These are phyloP conservation scores for Hiodon tergisus DNA, from an alignment of 2,113 vertebrate species.

Conservation along the genomic window DNA sequence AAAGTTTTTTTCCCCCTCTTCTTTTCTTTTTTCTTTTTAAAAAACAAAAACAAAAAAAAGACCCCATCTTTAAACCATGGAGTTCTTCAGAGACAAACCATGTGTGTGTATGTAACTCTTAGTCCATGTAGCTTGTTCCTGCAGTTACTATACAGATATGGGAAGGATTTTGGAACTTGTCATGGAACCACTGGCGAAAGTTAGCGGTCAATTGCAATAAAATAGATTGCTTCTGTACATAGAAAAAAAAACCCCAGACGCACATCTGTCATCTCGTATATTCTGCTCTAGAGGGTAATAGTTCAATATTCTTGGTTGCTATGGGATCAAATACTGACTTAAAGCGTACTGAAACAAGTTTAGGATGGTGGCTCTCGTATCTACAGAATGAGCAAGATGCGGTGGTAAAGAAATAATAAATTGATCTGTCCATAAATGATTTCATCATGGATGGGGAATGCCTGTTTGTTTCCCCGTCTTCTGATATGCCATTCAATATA, in stretches of 20 bases:
- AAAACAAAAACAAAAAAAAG: too few relatives aligned
- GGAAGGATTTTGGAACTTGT: slow-evolving; percentile 38
- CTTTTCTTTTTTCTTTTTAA: slow-evolving; percentile 8
- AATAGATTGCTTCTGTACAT: slow-evolving; percentile 23
- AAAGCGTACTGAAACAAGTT: slow-evolving; percentile 29
- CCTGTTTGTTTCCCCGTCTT: slow-evolving; percentile 10
- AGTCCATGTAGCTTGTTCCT: slow-evolving; percentile 55
- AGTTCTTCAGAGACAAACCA: slow-evolving; percentile 44
- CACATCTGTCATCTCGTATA: slow-evolving; percentile 35
- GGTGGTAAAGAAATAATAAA: neutral
- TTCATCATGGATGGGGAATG: slow-evolving; percentile 27
- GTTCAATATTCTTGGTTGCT: slow-evolving; percentile 30
- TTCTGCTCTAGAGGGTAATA: slow-evolving; percentile 27
- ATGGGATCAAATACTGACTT: slow-evolving; percentile 34
- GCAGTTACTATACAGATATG: slow-evolving; percentile 33
- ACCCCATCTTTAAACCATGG: slow-evolving; percentile 40
- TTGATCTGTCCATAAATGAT: slow-evolving; percentile 29
- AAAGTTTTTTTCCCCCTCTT: slow-evolving; percentile 31
- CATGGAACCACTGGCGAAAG: slow-evolving; percentile 38
- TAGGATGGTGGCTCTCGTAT: slow-evolving; percentile 29
- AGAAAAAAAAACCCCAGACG: neutral
- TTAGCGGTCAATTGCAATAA: slow-evolving; percentile 41
- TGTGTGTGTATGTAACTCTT: slow-evolving; percentile 58
- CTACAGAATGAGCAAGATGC: slow-evolving; percentile 17
- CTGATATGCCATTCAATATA: slow-evolving; percentile 40